phyloP scores from a whole-genome alignment of 2,797 vertebrate species.

The Streptopelia turtur region DNA sequence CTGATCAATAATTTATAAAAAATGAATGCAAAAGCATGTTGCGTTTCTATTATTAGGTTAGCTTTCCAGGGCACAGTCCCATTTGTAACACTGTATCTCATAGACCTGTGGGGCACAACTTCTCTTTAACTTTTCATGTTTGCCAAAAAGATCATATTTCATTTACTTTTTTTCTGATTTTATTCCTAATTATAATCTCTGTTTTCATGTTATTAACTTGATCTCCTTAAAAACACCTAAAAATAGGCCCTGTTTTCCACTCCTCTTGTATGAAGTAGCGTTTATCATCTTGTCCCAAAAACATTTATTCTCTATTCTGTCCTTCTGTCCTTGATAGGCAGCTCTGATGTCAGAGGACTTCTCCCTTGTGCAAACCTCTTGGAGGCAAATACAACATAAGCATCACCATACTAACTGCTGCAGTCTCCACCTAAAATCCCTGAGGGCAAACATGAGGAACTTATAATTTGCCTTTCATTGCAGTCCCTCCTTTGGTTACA shows the following conservation, averaged over 20 bases:
- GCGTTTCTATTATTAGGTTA: not conserved
- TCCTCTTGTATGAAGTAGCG: not conserved
- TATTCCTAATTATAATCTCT: not conserved
- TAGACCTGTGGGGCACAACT: not conserved
- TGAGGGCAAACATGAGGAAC: not conserved
- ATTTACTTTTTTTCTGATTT: not conserved
- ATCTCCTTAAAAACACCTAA: not conserved
- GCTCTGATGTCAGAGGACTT: not conserved
- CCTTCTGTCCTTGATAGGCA: not conserved
- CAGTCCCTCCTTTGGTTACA: not conserved
- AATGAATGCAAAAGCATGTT: not conserved
- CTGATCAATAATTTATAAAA: not conserved
- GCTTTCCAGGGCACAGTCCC: not conserved
- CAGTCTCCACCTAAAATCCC: not conserved
- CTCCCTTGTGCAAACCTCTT: not conserved
- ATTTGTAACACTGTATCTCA: not conserved
- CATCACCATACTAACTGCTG: fast-evolving
- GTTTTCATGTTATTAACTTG: not conserved
- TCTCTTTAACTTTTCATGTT: not conserved
- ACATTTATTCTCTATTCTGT: not conserved
- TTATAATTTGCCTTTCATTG: not conserved
- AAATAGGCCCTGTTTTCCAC: not conserved
- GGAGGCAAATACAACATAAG: not conserved
- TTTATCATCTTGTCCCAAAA: not conserved
- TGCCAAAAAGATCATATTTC: not conserved